A percentile compares a stretch with the other conserved stretches of the same genome.
Conservation (phyloP, 2,888 invertebrate genomes). For the Protophormia terraenovae region DNA sequence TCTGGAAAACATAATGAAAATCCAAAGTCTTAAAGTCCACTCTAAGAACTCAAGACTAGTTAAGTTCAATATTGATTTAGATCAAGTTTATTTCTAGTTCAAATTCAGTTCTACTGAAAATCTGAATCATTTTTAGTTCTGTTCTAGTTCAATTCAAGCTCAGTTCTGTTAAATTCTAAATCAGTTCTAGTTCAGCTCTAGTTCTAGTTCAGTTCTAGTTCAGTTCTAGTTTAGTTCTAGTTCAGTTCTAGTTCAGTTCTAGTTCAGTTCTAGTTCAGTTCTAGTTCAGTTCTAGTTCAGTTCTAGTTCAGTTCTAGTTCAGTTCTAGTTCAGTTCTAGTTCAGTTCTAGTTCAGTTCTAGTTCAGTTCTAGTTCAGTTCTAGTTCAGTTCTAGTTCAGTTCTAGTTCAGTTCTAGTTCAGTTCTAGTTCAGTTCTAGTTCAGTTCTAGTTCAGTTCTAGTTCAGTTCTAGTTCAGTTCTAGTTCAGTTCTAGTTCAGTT, state of each 20-base stretch:
- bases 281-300: not conserved
- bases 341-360: not conserved
- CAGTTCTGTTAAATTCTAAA: not conserved
- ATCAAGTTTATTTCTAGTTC: not conserved
- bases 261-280: not conserved
- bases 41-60: no score
- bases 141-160: not conserved
- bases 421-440: not conserved
- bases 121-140: not conserved
- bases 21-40: no score
- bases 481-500: not conserved
- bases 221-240: not conserved
- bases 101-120: not conserved
- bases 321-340: not conserved
- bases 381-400: not conserved
- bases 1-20: no score
- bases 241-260: not conserved
- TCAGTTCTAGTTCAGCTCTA: not conserved
- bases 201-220: not conserved
- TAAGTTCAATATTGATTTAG: no score
- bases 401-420: not conserved
- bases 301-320: not conserved
- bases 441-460: not conserved
- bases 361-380: not conserved
- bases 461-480: not conserved